Evolutionary conservation across 2,888 invertebrate species (phyloP), one percentile per base, ranked within the genome.

Genomic region (Nowickia ferox): DNA sequence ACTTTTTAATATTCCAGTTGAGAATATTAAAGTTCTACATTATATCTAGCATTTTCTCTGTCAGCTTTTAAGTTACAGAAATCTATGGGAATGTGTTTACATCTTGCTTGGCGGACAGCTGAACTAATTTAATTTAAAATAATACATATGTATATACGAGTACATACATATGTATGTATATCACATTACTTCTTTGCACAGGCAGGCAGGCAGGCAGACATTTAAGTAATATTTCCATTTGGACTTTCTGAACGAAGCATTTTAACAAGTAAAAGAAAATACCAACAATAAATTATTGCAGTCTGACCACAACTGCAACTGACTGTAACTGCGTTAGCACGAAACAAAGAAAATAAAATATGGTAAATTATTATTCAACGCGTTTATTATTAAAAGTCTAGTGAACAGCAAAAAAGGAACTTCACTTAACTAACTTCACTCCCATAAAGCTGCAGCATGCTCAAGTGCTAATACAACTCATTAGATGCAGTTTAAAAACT

Each of bases 401-500:
- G 6, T 10, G 59, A 38, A 15, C 55, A n/a, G 30, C 15, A 22
- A 66, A 22, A n/a, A 51, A 55, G 40, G 13, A 69, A 53, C 40
- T 40, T 55, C 15, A 46, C 19, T 53, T 46, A n/a, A 81, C 22
- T 46, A n/a, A 81, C 22, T 53, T n/a, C 11, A 65, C 5, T 69
- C 53, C 71, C 55, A 17, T 55, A 15, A 5, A 74, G 5, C 53
- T 65, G 65, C 57, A 57, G 82, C 74, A 78, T 59, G 78, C 75
- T 78, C 53, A 10, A 72, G 13, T 68, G 46, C 48, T 61, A 68
- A 78, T 76, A 55, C 82, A 59, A 87, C 87, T 90, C 89, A 90
- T 90, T 90, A 90, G 89, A 86, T 87, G 90, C 89, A 51, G 71
- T 88, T 89, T 89, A 89, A 88, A 89, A 88, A 89, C 90, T 90